Evolutionary conservation across 2,888 invertebrate genomes (phyloP).

Genomic region (Callyntrura guangdongensis): DNA sequence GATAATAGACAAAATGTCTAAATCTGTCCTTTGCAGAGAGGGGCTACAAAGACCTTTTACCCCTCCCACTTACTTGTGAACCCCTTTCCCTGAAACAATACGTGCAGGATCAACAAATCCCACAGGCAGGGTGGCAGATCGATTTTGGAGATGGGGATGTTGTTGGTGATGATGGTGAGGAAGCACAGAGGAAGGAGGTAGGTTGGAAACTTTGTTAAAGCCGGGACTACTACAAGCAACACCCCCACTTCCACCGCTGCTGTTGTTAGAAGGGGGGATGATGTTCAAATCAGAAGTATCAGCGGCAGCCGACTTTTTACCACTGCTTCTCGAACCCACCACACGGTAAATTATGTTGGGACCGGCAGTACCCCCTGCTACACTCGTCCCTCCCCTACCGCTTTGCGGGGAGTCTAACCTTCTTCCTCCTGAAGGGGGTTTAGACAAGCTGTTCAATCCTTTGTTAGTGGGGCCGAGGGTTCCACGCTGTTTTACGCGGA

Average conservation of each 20-base stretch:
- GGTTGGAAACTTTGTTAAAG: constrained; percentile 70
- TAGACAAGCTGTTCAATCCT: constrained; percentile 65
- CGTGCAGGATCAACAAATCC: constrained; percentile 75
- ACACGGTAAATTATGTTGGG: constrained; percentile 83
- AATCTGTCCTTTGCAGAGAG: too few species aligned
- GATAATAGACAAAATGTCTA: too few species aligned
- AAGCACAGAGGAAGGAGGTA: constrained; percentile 54
- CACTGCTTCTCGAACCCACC: constrained; percentile 80
- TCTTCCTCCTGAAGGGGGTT: constrained; percentile 54
- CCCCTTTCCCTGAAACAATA: constrained; percentile 71
- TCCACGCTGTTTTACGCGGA: constrained; percentile 72
- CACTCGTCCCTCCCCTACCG: neutral
- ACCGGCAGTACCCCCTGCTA: neutral
- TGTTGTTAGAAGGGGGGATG: neutral
- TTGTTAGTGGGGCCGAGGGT: constrained; percentile 65
- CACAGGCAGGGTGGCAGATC: constrained; percentile 73
- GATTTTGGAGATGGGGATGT: constrained; percentile 55
- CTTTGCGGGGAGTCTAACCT: constrained; percentile 68
- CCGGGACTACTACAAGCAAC: constrained; percentile 22
- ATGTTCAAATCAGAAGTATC: constrained; percentile 66
- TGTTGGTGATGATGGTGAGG: constrained; percentile 27
- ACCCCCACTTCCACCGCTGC: constrained; percentile 4
- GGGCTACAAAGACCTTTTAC: too few species aligned
- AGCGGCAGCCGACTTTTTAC: constrained; percentile 74
- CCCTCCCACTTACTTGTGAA: constrained; percentile 71